A percentile compares a stretch with the other conserved stretches of the same genome.
Conservation (phyloP, 2,113 vertebrate genomes). For the Carassius carassius region DNA sequence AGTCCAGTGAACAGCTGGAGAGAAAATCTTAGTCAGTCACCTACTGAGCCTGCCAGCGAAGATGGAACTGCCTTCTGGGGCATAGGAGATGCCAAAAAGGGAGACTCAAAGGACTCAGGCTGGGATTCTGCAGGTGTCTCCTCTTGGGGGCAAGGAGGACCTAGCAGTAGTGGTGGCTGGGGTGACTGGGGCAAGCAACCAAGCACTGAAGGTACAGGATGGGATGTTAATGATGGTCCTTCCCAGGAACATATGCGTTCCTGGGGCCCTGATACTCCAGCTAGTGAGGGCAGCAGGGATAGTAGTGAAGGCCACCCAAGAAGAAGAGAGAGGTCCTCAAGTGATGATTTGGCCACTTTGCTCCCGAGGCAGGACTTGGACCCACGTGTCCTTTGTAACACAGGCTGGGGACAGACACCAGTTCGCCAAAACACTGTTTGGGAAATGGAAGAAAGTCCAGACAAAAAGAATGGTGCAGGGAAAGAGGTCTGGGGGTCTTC, state of each 20-base stretch:
- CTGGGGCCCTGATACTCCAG: slow-evolving; percentile 84
- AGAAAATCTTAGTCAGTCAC: slow-evolving; percentile 83
- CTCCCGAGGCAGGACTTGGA: slow-evolving; percentile 92
- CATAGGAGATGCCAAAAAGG: slow-evolving; percentile 80
- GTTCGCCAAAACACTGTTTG: slow-evolving; percentile 97
- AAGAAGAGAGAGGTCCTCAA: slow-evolving; percentile 77
- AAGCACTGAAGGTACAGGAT: slow-evolving; percentile 78
- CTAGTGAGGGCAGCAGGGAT: slow-evolving; percentile 89
- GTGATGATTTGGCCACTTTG: slow-evolving; percentile 75
- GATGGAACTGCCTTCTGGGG: slow-evolving; percentile 89
- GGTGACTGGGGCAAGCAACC: slow-evolving; percentile 74
- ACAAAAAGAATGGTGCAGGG: slow-evolving; percentile 84
- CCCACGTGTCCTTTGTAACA: slow-evolving; percentile 93
- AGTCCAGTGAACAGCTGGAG: slow-evolving; percentile 94
- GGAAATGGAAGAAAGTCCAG: slow-evolving; percentile 93
- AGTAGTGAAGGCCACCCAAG: slow-evolving; percentile 78
- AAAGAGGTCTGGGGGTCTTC: slow-evolving; percentile 86
- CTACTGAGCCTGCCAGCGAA: slow-evolving; percentile 80
- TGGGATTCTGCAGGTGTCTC: slow-evolving; percentile 90
- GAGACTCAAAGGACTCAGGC: slow-evolving; percentile 74
- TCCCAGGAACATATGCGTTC: slow-evolving; percentile 76
- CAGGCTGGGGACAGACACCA: slow-evolving; percentile 97
- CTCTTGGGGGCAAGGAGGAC: slow-evolving; percentile 84
- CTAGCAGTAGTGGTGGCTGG: slow-evolving; percentile 81
- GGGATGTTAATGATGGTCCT: slow-evolving; percentile 70